Evolutionary conservation across 2,888 invertebrate genomes (phyloP).

Genomic region (Carabus problematicus): DNA sequence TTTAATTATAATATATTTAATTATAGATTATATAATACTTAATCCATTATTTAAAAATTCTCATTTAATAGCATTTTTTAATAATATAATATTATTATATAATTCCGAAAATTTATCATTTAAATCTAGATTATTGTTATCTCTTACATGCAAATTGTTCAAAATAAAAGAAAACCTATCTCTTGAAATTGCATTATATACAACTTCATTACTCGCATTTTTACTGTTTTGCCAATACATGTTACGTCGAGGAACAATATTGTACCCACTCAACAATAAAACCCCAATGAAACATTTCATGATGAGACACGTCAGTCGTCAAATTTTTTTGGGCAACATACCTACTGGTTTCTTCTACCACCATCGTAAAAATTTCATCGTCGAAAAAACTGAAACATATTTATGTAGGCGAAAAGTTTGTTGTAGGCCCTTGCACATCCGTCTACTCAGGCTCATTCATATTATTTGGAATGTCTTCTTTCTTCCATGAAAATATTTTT

Average conservation of each 20-base stretch:
- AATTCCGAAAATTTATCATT: conserved; percentile 50
- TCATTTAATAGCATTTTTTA: conserved; percentile 49
- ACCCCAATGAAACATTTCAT: conserved; percentile 45
- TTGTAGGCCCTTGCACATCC: no score
- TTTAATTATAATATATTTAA: no score
- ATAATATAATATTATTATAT: no score
- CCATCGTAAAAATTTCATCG: no score
- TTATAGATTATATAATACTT: no score
- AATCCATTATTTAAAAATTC: conserved; percentile 48
- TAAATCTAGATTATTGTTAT: conserved; percentile 48
- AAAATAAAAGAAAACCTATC: conserved; percentile 46
- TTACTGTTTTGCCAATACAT: conserved; percentile 50
- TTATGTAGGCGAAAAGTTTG: no score
- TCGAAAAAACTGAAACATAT: no score
- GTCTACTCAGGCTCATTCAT: no score
- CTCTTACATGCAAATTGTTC: conserved; percentile 49
- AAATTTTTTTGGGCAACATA: no score
- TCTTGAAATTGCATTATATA: conserved; percentile 49
- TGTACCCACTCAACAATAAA: conserved; percentile 50
- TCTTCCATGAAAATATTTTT: no score
- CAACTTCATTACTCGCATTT: conserved; percentile 47
- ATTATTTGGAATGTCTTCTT: no score
- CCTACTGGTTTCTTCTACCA: no score
- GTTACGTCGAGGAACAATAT: conserved; percentile 46
- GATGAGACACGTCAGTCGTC: background rate